Percentiles rank a stretch among this genome's conserved stretches.
These are phyloP conservation scores for Trinectes maculatus DNA, from an alignment of 2,113 vertebrate genomes.

Conservation along the genomic window DNA sequence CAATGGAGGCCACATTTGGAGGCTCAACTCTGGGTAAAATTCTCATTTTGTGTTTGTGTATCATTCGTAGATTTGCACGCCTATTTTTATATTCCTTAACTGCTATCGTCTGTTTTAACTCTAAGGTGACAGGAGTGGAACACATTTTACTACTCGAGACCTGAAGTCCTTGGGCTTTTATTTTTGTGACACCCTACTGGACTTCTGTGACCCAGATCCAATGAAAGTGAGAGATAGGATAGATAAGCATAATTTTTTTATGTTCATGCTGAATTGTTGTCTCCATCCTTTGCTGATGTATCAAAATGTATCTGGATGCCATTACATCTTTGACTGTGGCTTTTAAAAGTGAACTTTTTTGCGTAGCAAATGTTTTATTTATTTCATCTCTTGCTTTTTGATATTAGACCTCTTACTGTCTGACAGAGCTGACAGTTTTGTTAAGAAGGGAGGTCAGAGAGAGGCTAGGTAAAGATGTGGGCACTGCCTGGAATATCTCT, in stretches of 20 bases:
- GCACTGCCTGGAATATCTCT: conserved; percentile 74
- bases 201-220: conserved; percentile 90
- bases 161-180: conserved; percentile 87
- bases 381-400: background rate
- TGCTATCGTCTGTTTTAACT: conserved; percentile 7
- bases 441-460: conserved; percentile 75
- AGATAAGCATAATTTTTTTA: background rate
- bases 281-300: background rate
- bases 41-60: background rate
- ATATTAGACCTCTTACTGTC: conserved; percentile 70
- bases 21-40: conserved; percentile 90
- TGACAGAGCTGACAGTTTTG: conserved; percentile 76
- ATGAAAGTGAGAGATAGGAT: conserved; percentile 87
- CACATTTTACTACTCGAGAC: conserved; percentile 88
- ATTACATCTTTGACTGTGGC: background rate
- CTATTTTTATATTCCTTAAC: background rate
- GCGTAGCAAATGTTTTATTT: background rate
- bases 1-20: conserved; percentile 91
- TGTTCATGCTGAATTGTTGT: background rate
- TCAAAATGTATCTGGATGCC: background rate
- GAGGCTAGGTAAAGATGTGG: conserved; percentile 73
- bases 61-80: background rate
- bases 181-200: conserved; percentile 92
- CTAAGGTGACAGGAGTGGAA: conserved; percentile 84
- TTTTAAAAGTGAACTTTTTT: background rate